phyloP scores from a whole-genome alignment of 2,797 vertebrate species.

The Falco rusticolus region DNA sequence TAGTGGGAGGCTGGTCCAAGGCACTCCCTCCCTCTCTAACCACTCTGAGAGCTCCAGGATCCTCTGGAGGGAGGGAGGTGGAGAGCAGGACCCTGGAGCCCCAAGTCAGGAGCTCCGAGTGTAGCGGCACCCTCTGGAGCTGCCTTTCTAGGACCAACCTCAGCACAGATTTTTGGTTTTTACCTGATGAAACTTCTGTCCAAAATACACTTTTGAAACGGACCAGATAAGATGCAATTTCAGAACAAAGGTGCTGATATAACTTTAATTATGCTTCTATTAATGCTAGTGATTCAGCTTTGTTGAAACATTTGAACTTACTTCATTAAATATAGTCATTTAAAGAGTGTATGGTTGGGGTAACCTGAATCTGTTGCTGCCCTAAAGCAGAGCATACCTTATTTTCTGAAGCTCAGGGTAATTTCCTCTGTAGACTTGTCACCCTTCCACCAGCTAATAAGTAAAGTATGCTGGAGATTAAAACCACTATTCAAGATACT shows the following conservation, averaged over 20 bases:
- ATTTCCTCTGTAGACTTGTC: constrained; percentile 16
- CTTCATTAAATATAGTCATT: constrained; percentile 14
- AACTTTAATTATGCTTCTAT: background rate
- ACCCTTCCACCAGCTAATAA: constrained; percentile 20
- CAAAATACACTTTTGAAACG: background rate
- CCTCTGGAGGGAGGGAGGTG: background rate
- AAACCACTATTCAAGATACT: constrained; percentile 11
- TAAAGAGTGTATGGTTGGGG: background rate
- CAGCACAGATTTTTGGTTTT: background rate
- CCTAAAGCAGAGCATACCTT: constrained; percentile 31
- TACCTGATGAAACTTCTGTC: background rate
- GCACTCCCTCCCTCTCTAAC: background rate
- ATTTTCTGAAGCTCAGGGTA: constrained; percentile 54
- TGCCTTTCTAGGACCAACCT: background rate
- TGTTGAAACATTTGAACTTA: constrained; percentile 4
- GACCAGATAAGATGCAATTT: background rate
- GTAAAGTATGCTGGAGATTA: constrained; percentile 31
- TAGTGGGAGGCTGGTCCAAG: background rate
- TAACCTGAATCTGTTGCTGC: constrained; percentile 29
- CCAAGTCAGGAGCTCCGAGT: background rate
- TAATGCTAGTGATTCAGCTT: background rate
- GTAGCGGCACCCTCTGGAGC: background rate
- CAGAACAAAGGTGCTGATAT: background rate
- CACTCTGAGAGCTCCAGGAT: background rate
- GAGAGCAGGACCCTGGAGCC: background rate